Base-by-base conservation (phyloP, 1,140 invertebrate species). In the Euura saliciscinereae region DNA sequence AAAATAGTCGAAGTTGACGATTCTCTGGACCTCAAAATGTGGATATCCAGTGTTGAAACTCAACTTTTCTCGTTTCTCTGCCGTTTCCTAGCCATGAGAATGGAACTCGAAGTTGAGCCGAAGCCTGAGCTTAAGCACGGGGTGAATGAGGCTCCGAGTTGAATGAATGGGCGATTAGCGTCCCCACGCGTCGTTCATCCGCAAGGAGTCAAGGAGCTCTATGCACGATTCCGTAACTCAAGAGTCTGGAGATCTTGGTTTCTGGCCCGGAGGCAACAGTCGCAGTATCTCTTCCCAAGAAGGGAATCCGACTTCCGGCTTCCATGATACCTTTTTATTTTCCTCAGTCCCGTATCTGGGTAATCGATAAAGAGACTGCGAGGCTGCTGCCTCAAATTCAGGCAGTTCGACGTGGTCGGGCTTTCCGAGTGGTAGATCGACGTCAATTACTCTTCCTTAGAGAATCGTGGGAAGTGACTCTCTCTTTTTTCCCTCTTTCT, bases 161-260 rank as follows among this genome's bases (percentile, higher is more conserved):
- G 71, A 72, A 72, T 66, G 71, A 72, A 72, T 45, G 65, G 64
- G 44, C 65, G 71, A 72, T 72, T 72, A 72, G 71, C 46, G 51
- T 44, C 67, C 71, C 44, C 59, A 10, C 13, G 59, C 59, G 13
- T 64, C 13, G 59, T 64, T 64, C 59, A 13, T 13, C 59, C 8
- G 13, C 59, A 64, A n/a, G 13, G 59, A 10, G 59, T 13, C 59
- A 64, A 64, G 8, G 59, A 10, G 8, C 13, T 13, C 28, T 28
- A 28, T 28, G 28, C 28, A 28, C 28, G 28, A 28, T 28, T 28
- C 28, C 28, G 28, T 28, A 28, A 28, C 28, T 28, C 28, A 28
- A 28, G 28, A 28, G 28, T n/a, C n/a, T n/a, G n/a, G n/a, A n/a
- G n/a, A n/a, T n/a, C n/a, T n/a, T n/a, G n/a, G n/a, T n/a, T n/a